A percentile compares a stretch with the other conserved stretches of the same genome.
Evolutionary conservation across 2,888 invertebrate genomes (phyloP).

Genomic region (Salpingus planirostris): DNA sequence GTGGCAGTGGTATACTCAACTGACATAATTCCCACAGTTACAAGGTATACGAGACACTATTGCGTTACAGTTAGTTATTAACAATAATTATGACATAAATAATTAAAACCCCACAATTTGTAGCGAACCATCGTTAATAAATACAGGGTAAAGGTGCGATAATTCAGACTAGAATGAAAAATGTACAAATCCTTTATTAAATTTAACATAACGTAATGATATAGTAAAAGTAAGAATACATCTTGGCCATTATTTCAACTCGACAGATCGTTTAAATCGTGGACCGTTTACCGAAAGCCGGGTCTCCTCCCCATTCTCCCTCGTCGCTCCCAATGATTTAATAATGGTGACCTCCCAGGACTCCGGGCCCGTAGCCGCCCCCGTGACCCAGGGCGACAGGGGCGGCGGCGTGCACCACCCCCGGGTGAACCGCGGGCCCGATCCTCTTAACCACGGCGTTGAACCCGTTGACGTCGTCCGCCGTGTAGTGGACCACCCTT

Average conservation of each 20-base stretch:
- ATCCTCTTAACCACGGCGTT: slow-evolving; percentile 56
- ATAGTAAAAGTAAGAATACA: too few species aligned
- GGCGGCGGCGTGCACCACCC: slow-evolving; percentile 10
- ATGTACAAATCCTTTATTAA: too few species aligned
- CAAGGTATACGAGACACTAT: slow-evolving; percentile 4
- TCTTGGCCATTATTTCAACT: too few species aligned
- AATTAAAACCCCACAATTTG: too few species aligned
- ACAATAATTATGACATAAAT: slow-evolving; percentile 9
- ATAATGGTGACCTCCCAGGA: slow-evolving; percentile 9
- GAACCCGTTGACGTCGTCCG: slow-evolving; percentile 30
- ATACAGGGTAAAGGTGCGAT: too few species aligned
- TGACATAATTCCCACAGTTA: slow-evolving; percentile 9
- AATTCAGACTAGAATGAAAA: too few species aligned
- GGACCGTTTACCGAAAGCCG: too few species aligned
- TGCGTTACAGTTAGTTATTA: slow-evolving; percentile 3
- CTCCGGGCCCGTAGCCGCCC: slow-evolving; percentile 6
- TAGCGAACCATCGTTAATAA: too few species aligned
- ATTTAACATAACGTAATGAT: too few species aligned
- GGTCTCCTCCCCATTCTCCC: too few species aligned
- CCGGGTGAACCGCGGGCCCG: slow-evolving; percentile 46
- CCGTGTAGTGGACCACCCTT: slow-evolving; percentile 30
- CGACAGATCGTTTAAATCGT: too few species aligned
- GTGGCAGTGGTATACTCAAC: slow-evolving; percentile 7
- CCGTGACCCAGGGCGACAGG: slow-evolving; percentile 2
- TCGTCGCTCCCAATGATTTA: too few species aligned